Evolutionary conservation across 2,113 vertebrate species (phyloP).

Genomic region (Tichodroma muraria): DNA sequence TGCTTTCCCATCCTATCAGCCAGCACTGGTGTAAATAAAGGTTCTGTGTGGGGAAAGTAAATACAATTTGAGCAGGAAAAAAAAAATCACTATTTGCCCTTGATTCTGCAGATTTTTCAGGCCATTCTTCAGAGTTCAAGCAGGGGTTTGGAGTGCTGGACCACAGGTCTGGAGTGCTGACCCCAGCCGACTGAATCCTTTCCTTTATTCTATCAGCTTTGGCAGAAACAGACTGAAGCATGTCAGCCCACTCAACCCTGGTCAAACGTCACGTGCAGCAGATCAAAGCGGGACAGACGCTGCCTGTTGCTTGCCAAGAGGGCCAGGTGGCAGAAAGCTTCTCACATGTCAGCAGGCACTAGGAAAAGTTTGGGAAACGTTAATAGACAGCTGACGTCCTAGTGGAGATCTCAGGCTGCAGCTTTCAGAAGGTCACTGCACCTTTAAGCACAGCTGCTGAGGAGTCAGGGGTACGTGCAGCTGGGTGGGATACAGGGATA

Average conservation of each 20-base stretch:
- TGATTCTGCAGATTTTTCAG: background rate
- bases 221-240: background rate
- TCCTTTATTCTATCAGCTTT: background rate
- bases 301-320: conserved; percentile 20
- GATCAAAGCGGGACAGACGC: background rate
- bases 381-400: background rate
- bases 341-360: conserved; percentile 35
- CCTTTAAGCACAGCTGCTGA: background rate
- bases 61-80: background rate
- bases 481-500: background rate
- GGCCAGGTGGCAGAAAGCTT: conserved; percentile 51
- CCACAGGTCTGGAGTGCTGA: background rate
- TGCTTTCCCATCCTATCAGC: background rate
- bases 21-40: background rate
- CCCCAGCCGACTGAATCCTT: background rate
- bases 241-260: background rate
- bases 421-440: background rate
- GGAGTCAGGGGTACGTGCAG: background rate
- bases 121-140: background rate
- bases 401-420: background rate
- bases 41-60: background rate
- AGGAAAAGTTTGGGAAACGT: background rate
- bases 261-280: background rate
- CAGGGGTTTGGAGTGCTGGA: background rate
- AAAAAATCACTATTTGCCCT: background rate